These are phyloP conservation scores for Lophotis ruficrista DNA, from an alignment of 2,113 vertebrate species.

Conservation along the genomic window DNA sequence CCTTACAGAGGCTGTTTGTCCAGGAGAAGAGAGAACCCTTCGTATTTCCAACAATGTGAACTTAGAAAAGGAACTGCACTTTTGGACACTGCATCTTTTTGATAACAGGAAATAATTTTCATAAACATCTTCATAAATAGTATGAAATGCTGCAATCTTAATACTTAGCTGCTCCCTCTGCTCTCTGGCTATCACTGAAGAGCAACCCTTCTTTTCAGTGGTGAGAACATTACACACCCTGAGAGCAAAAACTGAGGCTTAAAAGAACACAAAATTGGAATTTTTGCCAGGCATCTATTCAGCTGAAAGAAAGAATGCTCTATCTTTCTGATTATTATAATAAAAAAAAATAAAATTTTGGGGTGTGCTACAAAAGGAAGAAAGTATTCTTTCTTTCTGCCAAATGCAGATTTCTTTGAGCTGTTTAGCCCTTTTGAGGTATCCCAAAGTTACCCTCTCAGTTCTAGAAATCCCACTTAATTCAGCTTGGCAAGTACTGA, in stretches of 20 bases:
- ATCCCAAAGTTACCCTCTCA: neutral
- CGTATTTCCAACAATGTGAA: neutral
- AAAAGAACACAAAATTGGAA: neutral
- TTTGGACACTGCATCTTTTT: neutral
- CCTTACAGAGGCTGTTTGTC: slow-evolving; percentile 4
- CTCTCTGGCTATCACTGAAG: neutral
- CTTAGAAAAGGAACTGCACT: neutral
- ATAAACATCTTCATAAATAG: neutral
- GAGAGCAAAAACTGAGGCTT: neutral
- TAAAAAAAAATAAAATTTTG: neutral
- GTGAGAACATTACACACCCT: neutral
- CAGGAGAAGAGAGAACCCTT: neutral
- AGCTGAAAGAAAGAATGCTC: neutral
- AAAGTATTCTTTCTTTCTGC: neutral
- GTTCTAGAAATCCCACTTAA: neutral
- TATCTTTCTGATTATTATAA: neutral
- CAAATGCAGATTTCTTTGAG: neutral
- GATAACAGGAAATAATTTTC: neutral
- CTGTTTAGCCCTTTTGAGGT: neutral
- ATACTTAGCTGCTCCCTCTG: neutral
- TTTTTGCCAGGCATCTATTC: neutral
- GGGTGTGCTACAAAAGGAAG: neutral
- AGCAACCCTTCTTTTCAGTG: neutral
- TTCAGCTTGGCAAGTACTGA: neutral
- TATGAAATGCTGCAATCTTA: neutral